phyloP scores from a whole-genome alignment of 2,888 invertebrate genomes.

The Neria commutata region DNA sequence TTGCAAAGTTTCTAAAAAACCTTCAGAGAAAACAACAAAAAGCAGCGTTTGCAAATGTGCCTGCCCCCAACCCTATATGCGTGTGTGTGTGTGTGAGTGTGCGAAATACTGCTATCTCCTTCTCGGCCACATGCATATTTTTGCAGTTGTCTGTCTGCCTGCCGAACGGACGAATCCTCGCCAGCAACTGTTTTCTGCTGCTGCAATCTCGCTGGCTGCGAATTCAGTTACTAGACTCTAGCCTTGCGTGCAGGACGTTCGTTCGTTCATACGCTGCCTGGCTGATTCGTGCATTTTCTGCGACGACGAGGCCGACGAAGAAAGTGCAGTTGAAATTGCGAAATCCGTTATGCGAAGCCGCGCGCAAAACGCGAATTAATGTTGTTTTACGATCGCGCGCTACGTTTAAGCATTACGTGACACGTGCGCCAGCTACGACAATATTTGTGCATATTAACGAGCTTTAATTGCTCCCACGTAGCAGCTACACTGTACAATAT shows the following conservation, averaged over 20 bases:
- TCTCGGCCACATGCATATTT: not conserved
- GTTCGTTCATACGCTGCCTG: constrained; percentile 15
- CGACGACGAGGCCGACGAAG: not conserved
- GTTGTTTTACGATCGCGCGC: too few relatives aligned
- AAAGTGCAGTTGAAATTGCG: too few relatives aligned
- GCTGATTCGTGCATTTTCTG: constrained; percentile 14
- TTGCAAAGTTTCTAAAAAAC: too few relatives aligned
- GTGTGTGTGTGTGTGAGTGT: not conserved
- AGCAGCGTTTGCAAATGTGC: constrained; percentile 26
- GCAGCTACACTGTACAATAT: too few relatives aligned
- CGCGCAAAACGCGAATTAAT: too few relatives aligned
- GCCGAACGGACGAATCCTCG: constrained; percentile 46
- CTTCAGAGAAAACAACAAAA: constrained; percentile 7
- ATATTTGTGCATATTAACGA: too few relatives aligned
- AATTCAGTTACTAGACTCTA: constrained; percentile 55
- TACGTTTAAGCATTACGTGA: too few relatives aligned
- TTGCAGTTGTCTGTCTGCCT: not conserved
- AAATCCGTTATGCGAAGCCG: too few relatives aligned
- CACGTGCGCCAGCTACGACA: too few relatives aligned
- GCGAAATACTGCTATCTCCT: constrained; percentile 8
- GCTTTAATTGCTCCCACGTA: too few relatives aligned
- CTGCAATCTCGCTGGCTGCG: constrained; percentile 19
- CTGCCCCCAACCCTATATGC: constrained; percentile 8
- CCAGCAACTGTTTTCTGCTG: constrained; percentile 20
- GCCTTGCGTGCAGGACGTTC: constrained; percentile 53